A percentile compares a stretch with the other conserved stretches of the same genome.
Evolutionary conservation across 1,140 invertebrate species (phyloP).

Genomic region (Mamestra configurata): DNA sequence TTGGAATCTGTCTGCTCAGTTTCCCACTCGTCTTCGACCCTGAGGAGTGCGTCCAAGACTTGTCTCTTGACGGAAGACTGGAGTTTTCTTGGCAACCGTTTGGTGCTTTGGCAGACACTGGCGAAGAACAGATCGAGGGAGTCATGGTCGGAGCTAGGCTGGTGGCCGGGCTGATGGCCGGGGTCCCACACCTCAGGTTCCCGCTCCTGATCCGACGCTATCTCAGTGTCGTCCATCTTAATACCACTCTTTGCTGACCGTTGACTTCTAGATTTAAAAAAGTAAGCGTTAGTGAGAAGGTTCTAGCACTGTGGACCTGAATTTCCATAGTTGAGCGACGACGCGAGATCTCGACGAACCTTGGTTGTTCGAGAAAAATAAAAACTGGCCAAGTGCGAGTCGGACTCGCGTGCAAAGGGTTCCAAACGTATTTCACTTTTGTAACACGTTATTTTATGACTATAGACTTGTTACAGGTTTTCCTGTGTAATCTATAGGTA

Average conservation of each 20-base stretch:
- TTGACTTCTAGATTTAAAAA: constrained; percentile 61
- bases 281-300: not conserved
- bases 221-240: constrained; percentile 73
- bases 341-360: no score
- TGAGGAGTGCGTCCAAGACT: constrained; percentile 75
- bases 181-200: constrained; percentile 70
- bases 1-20: constrained; percentile 62
- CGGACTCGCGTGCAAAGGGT: no score
- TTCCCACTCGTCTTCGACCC: constrained; percentile 74
- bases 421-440: no score
- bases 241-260: constrained; percentile 63
- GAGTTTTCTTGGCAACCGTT: constrained; percentile 69
- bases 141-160: constrained; percentile 62
- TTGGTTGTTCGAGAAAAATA: no score
- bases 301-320: no score
- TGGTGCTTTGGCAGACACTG: constrained; percentile 80
- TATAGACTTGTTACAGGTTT: no score
- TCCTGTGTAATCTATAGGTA: no score
- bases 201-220: constrained; percentile 66
- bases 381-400: no score
- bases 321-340: no score
- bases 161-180: not conserved
- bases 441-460: no score
- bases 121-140: constrained; percentile 82
- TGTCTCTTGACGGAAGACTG: constrained; percentile 75